phyloP scores from a whole-genome alignment of 2,797 vertebrate genomes.

The Chelon auratus region DNA sequence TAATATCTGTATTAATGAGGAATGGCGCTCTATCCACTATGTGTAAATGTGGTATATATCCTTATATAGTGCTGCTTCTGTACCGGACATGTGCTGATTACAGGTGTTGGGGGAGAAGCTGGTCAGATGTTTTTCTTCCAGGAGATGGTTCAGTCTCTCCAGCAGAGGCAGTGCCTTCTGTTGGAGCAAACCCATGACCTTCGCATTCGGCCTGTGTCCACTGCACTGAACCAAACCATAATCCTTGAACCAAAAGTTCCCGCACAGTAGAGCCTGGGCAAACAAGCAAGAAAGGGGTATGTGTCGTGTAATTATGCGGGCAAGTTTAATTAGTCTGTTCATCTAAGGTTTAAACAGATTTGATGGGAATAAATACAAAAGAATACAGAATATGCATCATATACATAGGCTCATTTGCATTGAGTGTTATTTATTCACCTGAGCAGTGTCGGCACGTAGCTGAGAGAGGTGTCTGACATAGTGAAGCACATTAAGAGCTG shows the following conservation, averaged over 20 bases:
- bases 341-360: conserved; percentile 4
- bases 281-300: background rate
- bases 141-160: conserved; percentile 76
- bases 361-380: background rate
- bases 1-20: background rate
- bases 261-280: conserved; percentile 83
- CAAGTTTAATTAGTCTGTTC: background rate
- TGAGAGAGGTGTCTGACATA: conserved; percentile 78
- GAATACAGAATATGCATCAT: background rate
- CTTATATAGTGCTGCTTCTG: background rate
- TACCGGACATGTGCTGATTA: conserved; percentile 71
- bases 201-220: conserved; percentile 27
- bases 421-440: conserved; percentile 76
- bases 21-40: background rate
- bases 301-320: background rate
- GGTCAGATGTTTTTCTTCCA: conserved; percentile 75
- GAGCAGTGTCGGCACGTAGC: conserved; percentile 82
- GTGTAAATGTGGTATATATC: background rate
- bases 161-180: conserved; percentile 86
- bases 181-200: conserved; percentile 66
- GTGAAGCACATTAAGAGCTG: conserved; percentile 78
- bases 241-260: conserved; percentile 85
- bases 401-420: conserved; percentile 7
- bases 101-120: conserved; percentile 59
- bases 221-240: conserved; percentile 75